A percentile compares a stretch with the other conserved stretches of the same genome.
phyloP scores from a whole-genome alignment of 2,888 invertebrate genomes.

The Tetranychus truncatus region DNA sequence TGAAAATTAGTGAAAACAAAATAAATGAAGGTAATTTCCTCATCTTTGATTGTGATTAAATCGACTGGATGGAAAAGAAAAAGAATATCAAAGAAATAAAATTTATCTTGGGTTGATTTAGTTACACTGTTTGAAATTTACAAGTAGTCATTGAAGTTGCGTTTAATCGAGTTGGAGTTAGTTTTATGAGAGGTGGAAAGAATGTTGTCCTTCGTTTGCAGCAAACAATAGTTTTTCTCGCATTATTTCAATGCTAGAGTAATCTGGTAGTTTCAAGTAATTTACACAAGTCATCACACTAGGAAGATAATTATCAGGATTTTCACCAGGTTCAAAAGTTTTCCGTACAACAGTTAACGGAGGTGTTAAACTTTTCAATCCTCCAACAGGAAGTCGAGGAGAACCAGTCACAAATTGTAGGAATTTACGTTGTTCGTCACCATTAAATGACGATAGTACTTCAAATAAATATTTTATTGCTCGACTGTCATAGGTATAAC shows the following conservation, averaged over 20 bases:
- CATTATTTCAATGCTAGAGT: slow-evolving; percentile 82
- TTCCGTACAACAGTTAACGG: slow-evolving; percentile 92
- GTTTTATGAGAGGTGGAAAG: slow-evolving; percentile 96
- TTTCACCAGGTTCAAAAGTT: slow-evolving; percentile 73
- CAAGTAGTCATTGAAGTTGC: too few relatives aligned
- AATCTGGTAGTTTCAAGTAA: slow-evolving; percentile 98
- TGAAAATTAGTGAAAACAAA: too few relatives aligned
- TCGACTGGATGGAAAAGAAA: too few relatives aligned
- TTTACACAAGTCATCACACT: slow-evolving; percentile 99
- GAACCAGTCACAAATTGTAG: slow-evolving; percentile 97
- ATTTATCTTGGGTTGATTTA: too few relatives aligned
- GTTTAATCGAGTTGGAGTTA: too few relatives aligned
- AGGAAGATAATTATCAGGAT: slow-evolving; percentile 89
- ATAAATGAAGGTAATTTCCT: too few relatives aligned
- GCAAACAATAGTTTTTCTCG: slow-evolving; percentile 70
- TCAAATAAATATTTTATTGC: slow-evolving; percentile 85
- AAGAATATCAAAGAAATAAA: too few relatives aligned
- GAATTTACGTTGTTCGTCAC: slow-evolving; percentile 80
- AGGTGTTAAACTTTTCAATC: slow-evolving; percentile 80
- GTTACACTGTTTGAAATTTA: too few relatives aligned
- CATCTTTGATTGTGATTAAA: too few relatives aligned
- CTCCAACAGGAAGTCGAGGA: slow-evolving; percentile 91
- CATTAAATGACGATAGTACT: slow-evolving; percentile 65
- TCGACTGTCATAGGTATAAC: slow-evolving; percentile 80
- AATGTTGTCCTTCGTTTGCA: slow-evolving; percentile 87